Conservation (phyloP, 1,140 invertebrate species). For the Hesperophylax magnus region DNA sequence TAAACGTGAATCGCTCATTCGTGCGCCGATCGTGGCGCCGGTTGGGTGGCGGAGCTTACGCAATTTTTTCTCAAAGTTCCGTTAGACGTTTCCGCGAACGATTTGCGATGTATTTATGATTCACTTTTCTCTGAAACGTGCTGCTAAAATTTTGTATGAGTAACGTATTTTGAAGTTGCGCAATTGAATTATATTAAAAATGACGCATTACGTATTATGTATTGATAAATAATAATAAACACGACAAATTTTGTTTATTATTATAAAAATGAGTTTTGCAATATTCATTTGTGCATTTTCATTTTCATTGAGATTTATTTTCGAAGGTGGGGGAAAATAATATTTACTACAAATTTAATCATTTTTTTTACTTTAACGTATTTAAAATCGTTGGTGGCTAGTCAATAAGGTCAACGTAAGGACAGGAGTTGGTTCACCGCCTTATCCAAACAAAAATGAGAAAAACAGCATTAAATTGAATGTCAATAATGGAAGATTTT, state of each 20-base stretch:
- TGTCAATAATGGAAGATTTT: no score
- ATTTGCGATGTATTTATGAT: constrained; percentile 15
- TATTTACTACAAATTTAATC: no score
- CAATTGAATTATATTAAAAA: not conserved
- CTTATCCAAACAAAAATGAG: no score
- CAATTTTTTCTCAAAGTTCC: not conserved
- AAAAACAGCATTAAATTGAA: no score
- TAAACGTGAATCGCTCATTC: constrained; percentile 18
- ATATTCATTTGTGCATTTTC: no score
- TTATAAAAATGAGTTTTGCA: no score
- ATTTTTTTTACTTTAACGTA: no score
- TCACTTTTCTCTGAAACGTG: not conserved
- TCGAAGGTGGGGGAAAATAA: no score
- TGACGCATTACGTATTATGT: not conserved
- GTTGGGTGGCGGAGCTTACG: not conserved
- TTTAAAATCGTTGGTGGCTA: no score
- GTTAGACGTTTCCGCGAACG: constrained; percentile 5
- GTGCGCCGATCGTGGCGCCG: constrained; percentile 5
- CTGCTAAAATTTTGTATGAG: constrained; percentile 17
- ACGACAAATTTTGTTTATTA: not conserved
- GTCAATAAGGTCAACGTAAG: no score
- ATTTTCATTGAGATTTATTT: no score
- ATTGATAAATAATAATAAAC: not conserved
- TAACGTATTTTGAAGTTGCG: constrained; percentile 7
- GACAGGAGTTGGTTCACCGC: no score